Conservation (phyloP, 2,113 vertebrate species). For the Protobothrops mucrosquamatus region DNA sequence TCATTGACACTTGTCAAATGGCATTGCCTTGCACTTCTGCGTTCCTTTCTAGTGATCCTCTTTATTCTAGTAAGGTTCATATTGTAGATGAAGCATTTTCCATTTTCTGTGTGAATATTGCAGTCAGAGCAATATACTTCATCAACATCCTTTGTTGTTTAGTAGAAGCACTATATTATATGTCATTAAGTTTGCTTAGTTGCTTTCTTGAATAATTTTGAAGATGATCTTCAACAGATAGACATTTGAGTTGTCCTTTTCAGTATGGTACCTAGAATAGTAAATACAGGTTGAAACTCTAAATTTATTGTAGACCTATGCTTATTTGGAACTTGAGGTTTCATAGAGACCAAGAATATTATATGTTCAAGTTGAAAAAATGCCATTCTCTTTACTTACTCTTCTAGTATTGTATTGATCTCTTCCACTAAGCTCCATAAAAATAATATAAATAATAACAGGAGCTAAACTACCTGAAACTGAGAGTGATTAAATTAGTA, state of each 20-base stretch:
- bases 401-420: background rate
- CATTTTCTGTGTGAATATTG: slow-evolving; percentile 3
- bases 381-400: background rate
- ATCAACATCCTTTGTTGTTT: background rate
- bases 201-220: background rate
- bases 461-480: background rate
- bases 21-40: background rate
- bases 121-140: slow-evolving; percentile 9
- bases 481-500: background rate
- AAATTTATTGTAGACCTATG: background rate
- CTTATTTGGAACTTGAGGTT: background rate
- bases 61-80: slow-evolving; percentile 7
- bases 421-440: background rate
- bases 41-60: background rate
- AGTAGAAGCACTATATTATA: background rate
- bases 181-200: background rate
- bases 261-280: background rate
- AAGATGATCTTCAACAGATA: background rate
- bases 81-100: slow-evolving; percentile 1
- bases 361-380: background rate
- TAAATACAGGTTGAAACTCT: background rate
- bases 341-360: background rate
- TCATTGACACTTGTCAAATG: background rate
- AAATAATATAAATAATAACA: background rate
- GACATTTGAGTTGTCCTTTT: background rate